Evolutionary conservation across 2,797 vertebrate species (phyloP).

Genomic region (Anguilla pacifica): DNA sequence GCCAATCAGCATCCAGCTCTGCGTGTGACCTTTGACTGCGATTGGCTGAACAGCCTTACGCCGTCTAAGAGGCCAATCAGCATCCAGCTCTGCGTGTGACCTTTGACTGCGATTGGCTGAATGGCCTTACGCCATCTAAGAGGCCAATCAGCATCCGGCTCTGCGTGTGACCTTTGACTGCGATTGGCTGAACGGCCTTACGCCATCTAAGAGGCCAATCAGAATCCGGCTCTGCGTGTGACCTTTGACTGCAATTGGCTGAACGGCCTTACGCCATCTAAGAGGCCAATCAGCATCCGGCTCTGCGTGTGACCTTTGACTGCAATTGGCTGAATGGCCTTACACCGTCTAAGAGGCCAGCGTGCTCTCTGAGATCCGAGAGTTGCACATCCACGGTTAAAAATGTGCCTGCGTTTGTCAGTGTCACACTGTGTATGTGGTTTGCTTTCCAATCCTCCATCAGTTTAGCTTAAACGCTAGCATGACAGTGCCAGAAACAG

Average conservation of each 20-base stretch:
- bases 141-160: too few relatives aligned
- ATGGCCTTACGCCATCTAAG: too few relatives aligned
- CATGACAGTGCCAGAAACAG: conserved; percentile 5
- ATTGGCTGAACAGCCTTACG: background rate
- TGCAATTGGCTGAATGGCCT: too few relatives aligned
- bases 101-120: too few relatives aligned
- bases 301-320: too few relatives aligned
- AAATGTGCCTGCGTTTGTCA: background rate
- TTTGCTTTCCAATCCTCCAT: background rate
- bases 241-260: too few relatives aligned
- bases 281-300: too few relatives aligned
- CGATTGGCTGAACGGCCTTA: too few relatives aligned
- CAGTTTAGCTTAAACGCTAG: background rate
- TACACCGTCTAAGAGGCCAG: background rate
- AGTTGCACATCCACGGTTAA: background rate
- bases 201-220: too few relatives aligned
- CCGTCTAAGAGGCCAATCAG: background rate
- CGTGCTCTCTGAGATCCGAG: background rate
- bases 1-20: background rate
- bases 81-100: background rate
- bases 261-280: too few relatives aligned
- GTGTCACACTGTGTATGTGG: background rate
- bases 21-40: background rate
- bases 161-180: too few relatives aligned
- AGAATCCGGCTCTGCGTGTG: too few relatives aligned